Conservation (phyloP, 2,888 invertebrate species). For the Phortica magna region DNA sequence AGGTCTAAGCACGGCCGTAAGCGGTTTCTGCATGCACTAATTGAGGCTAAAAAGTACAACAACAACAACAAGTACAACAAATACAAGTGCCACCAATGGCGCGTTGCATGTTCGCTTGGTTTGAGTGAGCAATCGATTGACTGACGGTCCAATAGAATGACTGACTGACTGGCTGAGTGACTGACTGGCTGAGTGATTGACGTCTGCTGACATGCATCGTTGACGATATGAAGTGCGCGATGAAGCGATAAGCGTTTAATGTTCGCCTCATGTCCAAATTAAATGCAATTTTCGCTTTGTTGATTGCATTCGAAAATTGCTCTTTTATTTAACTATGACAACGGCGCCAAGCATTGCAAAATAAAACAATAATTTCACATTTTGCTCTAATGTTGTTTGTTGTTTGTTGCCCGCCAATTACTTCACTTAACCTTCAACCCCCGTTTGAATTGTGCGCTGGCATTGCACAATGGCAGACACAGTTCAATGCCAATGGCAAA, state of each 20-base stretch:
- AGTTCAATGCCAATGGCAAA: slow-evolving; percentile 16
- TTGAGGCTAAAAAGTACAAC: background rate
- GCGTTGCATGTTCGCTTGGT: background rate
- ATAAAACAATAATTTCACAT: slow-evolving; percentile 14
- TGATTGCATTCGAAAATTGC: background rate
- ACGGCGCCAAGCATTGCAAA: background rate
- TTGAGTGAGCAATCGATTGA: too few species aligned
- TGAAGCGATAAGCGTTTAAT: background rate
- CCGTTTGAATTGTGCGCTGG: background rate
- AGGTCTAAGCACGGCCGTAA: background rate
- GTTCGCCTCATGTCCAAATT: background rate
- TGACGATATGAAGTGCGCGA: background rate
- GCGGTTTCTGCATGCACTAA: background rate
- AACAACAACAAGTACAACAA: too few species aligned
- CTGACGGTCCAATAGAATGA: background rate
- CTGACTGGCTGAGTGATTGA: background rate
- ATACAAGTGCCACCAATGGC: background rate
- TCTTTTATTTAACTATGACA: too few species aligned
- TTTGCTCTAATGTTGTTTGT: background rate
- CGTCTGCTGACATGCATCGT: background rate
- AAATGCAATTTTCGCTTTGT: too few species aligned
- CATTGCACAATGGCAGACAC: slow-evolving; percentile 1
- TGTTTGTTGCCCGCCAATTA: background rate
- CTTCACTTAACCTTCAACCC: background rate
- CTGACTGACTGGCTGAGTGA: background rate